These are phyloP conservation scores for Blomia tropicalis DNA, from an alignment of 2,888 invertebrate species.

Conservation along the genomic window DNA sequence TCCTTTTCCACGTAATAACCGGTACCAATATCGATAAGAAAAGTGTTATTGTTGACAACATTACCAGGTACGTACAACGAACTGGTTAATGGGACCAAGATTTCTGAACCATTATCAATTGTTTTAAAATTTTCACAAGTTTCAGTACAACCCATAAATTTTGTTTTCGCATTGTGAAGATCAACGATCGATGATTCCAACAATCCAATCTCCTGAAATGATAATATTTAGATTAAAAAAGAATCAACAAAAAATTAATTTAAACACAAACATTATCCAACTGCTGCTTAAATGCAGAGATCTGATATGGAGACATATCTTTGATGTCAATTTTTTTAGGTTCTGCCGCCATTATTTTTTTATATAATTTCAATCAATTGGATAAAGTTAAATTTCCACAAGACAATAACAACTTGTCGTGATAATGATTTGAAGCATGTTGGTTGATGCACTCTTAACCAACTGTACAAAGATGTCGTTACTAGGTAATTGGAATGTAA, in stretches of 20 bases:
- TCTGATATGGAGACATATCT: constrained; percentile 59
- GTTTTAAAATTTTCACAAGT: constrained; percentile 47
- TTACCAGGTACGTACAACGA: constrained; percentile 94
- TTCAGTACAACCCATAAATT: constrained; percentile 30
- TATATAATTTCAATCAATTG: not conserved
- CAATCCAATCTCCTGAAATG: constrained; percentile 51
- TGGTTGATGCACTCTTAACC: not conserved
- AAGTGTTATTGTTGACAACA: constrained; percentile 63
- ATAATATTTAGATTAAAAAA: not conserved
- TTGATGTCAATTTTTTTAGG: constrained; percentile 59
- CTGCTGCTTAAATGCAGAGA: constrained; percentile 67
- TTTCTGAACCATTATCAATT: constrained; percentile 58
- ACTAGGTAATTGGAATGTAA: not conserved
- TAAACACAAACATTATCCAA: constrained; percentile 54
- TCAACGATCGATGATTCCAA: constrained; percentile 78
- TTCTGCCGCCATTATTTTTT: not conserved
- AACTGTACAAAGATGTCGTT: not conserved
- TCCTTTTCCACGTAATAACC: constrained; percentile 89
- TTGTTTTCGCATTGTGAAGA: constrained; percentile 46
- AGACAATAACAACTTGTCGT: not conserved
- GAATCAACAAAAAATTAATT: constrained; percentile 25
- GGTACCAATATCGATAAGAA: constrained; percentile 87
- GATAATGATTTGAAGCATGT: not conserved
- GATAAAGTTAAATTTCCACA: not conserved
- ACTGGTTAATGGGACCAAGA: constrained; percentile 82